These are phyloP conservation scores for Lithophane socia DNA, from an alignment of 2,888 invertebrate species.

Conservation along the genomic window DNA sequence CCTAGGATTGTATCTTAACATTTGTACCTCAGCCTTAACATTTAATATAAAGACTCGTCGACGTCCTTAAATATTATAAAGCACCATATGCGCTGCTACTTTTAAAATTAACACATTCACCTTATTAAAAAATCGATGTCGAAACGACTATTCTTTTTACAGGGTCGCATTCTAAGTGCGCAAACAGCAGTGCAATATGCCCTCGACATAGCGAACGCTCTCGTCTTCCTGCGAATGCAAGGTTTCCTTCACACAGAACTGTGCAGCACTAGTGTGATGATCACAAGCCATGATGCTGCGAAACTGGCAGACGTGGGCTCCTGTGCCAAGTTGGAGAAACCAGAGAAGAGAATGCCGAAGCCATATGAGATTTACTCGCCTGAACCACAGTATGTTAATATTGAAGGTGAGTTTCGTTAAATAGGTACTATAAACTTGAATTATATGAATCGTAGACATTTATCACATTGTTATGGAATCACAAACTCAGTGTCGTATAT, in stretches of 20 bases:
- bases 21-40: slow-evolving; percentile 12
- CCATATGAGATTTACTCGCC: slow-evolving; percentile 79
- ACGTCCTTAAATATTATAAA: not conserved
- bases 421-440: not conserved
- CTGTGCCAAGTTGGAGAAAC: slow-evolving; percentile 73
- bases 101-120: slow-evolving; percentile 11
- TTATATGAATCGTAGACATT: not conserved
- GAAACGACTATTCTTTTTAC: slow-evolving; percentile 49
- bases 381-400: slow-evolving; percentile 87
- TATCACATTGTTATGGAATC: no score
- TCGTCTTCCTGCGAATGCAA: slow-evolving; percentile 87
- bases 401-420: slow-evolving; percentile 78
- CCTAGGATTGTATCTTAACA: slow-evolving; percentile 15
- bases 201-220: slow-evolving; percentile 85
- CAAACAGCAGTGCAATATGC: slow-evolving; percentile 85
- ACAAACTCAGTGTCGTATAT: not conserved
- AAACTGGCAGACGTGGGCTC: slow-evolving; percentile 86
- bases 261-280: slow-evolving; percentile 83
- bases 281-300: slow-evolving; percentile 83
- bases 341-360: slow-evolving; percentile 63
- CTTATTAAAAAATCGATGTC: slow-evolving; percentile 3
- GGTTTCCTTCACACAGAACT: slow-evolving; percentile 87
- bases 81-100: not conserved
- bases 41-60: slow-evolving; percentile 16
- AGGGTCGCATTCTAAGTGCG: slow-evolving; percentile 84